Conservation (phyloP, 2,888 invertebrate species). For the Apomyelois bistriatella region DNA sequence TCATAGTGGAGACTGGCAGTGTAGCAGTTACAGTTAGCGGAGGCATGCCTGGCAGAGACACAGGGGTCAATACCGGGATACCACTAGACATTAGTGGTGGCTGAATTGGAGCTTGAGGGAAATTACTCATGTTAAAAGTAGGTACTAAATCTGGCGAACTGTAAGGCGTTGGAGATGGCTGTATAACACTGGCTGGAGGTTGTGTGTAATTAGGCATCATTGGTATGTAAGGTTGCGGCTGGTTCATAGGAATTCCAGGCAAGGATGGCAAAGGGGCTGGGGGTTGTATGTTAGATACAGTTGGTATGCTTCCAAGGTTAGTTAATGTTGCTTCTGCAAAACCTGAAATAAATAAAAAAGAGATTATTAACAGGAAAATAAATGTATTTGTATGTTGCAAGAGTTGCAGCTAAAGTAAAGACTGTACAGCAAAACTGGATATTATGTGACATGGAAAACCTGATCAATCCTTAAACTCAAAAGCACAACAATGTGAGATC, state of each 20-base stretch:
- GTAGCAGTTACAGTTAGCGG: slow-evolving; percentile 88
- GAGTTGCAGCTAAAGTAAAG: no score
- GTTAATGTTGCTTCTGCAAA: slow-evolving; percentile 71
- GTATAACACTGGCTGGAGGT: slow-evolving; percentile 31
- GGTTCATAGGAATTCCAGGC: slow-evolving; percentile 75
- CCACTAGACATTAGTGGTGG: slow-evolving; percentile 56
- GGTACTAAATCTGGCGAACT: slow-evolving; percentile 52
- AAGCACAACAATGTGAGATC: no score
- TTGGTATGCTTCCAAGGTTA: slow-evolving; percentile 72
- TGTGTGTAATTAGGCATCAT: slow-evolving; percentile 70
- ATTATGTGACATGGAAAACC: no score
- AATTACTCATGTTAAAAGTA: slow-evolving; percentile 69
- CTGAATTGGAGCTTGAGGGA: slow-evolving; percentile 51
- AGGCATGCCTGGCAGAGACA: slow-evolving; percentile 88
- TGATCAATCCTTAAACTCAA: no score
- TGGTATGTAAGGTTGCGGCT: slow-evolving; percentile 76
- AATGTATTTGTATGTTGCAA: neutral
- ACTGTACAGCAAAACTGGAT: no score
- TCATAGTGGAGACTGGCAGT: slow-evolving; percentile 81
- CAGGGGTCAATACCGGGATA: slow-evolving; percentile 82
- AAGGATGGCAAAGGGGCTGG: slow-evolving; percentile 75
- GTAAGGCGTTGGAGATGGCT: slow-evolving; percentile 26
- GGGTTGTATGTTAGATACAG: slow-evolving; percentile 71
- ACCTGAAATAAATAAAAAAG: slow-evolving; percentile 42
- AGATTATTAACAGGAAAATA: neutral